Evolutionary conservation across 2,888 invertebrate species (phyloP).

Genomic region (Apodemia mormo): DNA sequence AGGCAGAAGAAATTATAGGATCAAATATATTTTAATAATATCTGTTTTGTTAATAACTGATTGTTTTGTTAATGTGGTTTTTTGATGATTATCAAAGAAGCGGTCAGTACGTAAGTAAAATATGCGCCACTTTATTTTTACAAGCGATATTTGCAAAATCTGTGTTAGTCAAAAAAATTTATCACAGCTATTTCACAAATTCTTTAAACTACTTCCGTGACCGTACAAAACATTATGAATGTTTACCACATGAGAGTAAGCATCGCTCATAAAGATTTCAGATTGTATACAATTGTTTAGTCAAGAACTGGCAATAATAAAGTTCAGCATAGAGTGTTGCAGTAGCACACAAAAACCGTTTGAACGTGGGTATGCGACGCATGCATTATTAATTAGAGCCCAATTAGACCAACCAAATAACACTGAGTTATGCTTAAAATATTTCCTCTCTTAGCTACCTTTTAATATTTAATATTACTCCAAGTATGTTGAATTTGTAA

Average conservation of each 20-base stretch:
- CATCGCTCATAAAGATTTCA: neutral
- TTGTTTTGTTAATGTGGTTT: too few species aligned
- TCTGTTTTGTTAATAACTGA: too few species aligned
- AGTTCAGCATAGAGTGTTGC: neutral
- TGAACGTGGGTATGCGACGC: slow-evolving; percentile 7
- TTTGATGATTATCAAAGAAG: too few species aligned
- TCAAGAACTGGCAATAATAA: slow-evolving; percentile 6
- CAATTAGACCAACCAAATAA: slow-evolving; percentile 14
- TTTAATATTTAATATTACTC: neutral
- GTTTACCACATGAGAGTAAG: neutral
- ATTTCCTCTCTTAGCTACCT: slow-evolving; percentile 5
- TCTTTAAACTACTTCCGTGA: neutral
- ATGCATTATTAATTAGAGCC: slow-evolving; percentile 8
- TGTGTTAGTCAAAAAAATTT: too few species aligned
- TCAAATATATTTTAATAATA: too few species aligned
- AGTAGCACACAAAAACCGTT: neutral
- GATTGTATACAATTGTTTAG: neutral
- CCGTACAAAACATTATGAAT: neutral
- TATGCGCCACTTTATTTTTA: too few species aligned
- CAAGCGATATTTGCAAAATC: too few species aligned
- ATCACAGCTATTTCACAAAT: too few species aligned
- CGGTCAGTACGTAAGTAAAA: too few species aligned
- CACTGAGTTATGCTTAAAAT: slow-evolving; percentile 2
- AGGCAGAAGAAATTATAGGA: too few species aligned
- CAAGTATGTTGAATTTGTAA: slow-evolving; percentile 4